These are phyloP conservation scores for Drosophila elegans DNA, from an alignment of 1,140 invertebrate genomes.

Conservation along the genomic window DNA sequence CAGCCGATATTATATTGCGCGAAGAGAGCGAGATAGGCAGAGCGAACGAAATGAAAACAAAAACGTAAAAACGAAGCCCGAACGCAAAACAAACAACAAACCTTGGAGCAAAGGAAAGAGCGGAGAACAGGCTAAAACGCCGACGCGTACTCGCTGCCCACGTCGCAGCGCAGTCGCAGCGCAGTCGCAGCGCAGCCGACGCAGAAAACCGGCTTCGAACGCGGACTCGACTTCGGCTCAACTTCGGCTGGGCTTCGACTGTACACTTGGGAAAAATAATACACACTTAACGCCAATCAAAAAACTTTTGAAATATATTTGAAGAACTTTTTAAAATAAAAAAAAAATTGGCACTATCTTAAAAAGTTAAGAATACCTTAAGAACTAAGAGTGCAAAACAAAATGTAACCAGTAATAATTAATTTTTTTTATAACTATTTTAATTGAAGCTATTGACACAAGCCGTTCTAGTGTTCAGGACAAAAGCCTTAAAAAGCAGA, in stretches of 20 bases:
- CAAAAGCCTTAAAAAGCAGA: too few relatives aligned
- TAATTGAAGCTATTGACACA: too few relatives aligned
- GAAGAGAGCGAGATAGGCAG: slow-evolving; percentile 24
- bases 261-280: slow-evolving; percentile 6
- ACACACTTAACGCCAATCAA: too few relatives aligned
- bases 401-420: too few relatives aligned
- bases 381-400: too few relatives aligned
- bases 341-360: too few relatives aligned
- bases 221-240: slow-evolving; percentile 36
- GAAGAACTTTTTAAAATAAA: too few relatives aligned
- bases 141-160: slow-evolving; percentile 30
- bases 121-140: slow-evolving; percentile 31
- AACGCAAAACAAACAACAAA: slow-evolving; percentile 27
- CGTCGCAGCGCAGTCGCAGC: slow-evolving; percentile 31
- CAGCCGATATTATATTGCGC: slow-evolving; percentile 27
- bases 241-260: slow-evolving; percentile 42
- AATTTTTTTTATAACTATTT: too few relatives aligned
- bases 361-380: too few relatives aligned
- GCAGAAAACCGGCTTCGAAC: slow-evolving; percentile 69
- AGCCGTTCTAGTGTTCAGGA: too few relatives aligned
- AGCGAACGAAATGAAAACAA: slow-evolving; percentile 59
- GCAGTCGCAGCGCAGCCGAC: slow-evolving; percentile 10
- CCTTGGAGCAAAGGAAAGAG: slow-evolving; percentile 18
- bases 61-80: slow-evolving; percentile 35
- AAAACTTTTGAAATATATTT: not conserved